Percentiles rank a stretch among this genome's conserved stretches.
phyloP scores from a whole-genome alignment of 2,888 invertebrate genomes.

The Drosophila pseudotakahashii region DNA sequence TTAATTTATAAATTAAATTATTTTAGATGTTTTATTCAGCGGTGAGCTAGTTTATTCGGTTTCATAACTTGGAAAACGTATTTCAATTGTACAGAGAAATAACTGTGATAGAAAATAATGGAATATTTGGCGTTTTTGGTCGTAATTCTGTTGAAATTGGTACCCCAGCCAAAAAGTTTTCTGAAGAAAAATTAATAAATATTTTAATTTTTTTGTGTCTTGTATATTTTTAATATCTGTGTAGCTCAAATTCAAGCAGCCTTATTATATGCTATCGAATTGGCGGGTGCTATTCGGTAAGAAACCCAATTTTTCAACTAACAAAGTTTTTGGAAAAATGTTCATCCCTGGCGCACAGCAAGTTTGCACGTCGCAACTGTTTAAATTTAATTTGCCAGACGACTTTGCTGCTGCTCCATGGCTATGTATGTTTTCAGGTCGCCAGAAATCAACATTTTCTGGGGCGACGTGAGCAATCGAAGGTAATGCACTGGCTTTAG shows the following conservation, averaged over 20 bases:
- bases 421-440: conserved; percentile 62
- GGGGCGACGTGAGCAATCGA: conserved; percentile 70
- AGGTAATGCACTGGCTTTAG: conserved; percentile 61
- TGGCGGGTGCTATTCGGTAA: not conserved
- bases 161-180: no score
- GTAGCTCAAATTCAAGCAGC: not conserved
- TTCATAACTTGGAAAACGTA: no score
- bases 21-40: no score
- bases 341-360: conserved; percentile 32
- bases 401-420: conserved; percentile 29
- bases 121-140: no score
- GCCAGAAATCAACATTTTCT: conserved; percentile 72
- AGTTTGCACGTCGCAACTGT: conserved; percentile 69
- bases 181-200: no score
- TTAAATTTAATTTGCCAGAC: conserved; percentile 75
- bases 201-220: no score
- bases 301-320: conserved; percentile 21
- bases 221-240: no score
- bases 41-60: no score
- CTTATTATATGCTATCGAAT: not conserved
- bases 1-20: no score
- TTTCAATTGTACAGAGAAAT: no score
- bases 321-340: conserved; percentile 26
- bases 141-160: no score
- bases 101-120: no score